These are phyloP conservation scores for Philereme transversata DNA, from an alignment of 2,888 invertebrate genomes.

Conservation along the genomic window DNA sequence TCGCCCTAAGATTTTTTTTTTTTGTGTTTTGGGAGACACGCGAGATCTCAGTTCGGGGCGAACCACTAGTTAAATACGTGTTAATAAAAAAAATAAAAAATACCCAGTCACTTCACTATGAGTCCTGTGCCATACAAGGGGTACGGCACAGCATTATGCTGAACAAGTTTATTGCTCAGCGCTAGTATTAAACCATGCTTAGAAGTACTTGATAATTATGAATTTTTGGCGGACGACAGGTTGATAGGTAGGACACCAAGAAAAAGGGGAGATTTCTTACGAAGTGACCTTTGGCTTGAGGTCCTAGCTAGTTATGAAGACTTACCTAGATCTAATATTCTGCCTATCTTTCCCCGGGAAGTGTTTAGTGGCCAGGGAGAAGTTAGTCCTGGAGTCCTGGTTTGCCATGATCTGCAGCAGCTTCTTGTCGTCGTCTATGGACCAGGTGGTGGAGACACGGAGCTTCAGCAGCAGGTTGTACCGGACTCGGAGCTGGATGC, in stretches of 20 bases:
- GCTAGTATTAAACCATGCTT: background rate
- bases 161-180: too few species aligned
- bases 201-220: background rate
- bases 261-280: background rate
- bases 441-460: constrained; percentile 82
- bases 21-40: too few species aligned
- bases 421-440: constrained; percentile 84
- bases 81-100: too few species aligned
- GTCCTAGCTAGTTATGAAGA: too few species aligned
- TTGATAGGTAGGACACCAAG: too few species aligned
- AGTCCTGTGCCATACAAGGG: too few species aligned
- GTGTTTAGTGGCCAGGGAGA: constrained; percentile 72
- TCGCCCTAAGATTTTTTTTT: too few species aligned
- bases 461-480: constrained; percentile 78
- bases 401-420: constrained; percentile 81
- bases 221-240: too few species aligned
- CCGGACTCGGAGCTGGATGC: constrained; percentile 84
- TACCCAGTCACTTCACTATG: too few species aligned
- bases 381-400: constrained; percentile 66
- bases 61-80: too few species aligned
- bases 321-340: constrained; percentile 84
- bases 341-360: constrained; percentile 83
- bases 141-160: too few species aligned
- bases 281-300: background rate
- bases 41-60: too few species aligned